Conservation (phyloP, 2,113 vertebrate species). For the Herpetotheres cachinnans region DNA sequence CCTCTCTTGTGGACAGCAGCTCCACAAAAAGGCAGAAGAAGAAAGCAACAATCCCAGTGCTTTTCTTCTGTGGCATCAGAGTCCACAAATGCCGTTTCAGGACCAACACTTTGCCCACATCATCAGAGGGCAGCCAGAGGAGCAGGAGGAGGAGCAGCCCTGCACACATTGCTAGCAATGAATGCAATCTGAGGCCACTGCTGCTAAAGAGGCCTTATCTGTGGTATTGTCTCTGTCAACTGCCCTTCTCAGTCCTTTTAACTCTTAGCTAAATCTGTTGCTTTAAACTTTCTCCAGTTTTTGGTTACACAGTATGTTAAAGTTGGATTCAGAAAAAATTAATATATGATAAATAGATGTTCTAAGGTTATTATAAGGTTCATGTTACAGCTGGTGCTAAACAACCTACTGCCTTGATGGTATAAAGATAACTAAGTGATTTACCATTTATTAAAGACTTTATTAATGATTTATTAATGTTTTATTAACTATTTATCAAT, state of each 20-base stretch:
- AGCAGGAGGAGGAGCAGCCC: background rate
- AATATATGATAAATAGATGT: background rate
- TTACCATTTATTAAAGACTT: slow-evolving; percentile 46
- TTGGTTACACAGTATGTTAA: background rate
- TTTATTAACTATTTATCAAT: slow-evolving; percentile 59
- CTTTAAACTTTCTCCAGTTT: background rate
- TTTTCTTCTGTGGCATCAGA: background rate
- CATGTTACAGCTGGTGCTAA: background rate
- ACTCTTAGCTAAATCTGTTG: background rate
- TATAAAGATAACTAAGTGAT: slow-evolving; percentile 28
- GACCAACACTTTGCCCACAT: background rate
- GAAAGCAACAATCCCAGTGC: background rate
- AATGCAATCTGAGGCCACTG: background rate
- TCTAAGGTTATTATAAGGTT: slow-evolving; percentile 2
- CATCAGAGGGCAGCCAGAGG: background rate
- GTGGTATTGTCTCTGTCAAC: background rate
- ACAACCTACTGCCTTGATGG: slow-evolving; percentile 7
- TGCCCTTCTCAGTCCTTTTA: background rate
- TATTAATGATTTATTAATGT: slow-evolving; percentile 49
- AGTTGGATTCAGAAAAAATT: background rate
- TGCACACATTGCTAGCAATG: background rate
- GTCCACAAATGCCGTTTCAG: background rate
- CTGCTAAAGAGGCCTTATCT: background rate
- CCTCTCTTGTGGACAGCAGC: background rate
- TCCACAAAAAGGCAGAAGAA: background rate